Conservation (phyloP, 2,113 vertebrate genomes). For the Suricata suricatta region DNA sequence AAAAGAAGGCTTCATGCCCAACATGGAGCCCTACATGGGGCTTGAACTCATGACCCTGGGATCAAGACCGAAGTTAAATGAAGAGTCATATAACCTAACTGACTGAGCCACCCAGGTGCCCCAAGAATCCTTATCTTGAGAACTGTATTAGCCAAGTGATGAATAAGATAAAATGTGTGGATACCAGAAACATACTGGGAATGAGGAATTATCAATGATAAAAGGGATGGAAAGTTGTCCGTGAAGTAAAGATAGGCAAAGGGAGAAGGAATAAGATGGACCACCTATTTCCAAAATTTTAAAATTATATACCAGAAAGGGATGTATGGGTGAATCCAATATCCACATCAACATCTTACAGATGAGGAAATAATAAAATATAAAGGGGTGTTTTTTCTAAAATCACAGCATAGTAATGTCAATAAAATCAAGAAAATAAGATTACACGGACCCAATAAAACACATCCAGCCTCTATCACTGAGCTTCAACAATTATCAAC, state of each 20-base stretch:
- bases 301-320: conserved; percentile 5
- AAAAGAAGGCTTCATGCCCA: no score
- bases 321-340: neutral
- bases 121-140: neutral
- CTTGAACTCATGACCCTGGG: no score
- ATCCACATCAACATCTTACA: neutral
- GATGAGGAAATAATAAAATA: conserved; percentile 14
- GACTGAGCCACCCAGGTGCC: no score
- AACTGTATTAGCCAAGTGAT: neutral
- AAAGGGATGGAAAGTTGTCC: neutral
- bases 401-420: neutral
- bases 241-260: neutral
- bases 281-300: neutral
- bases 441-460: neutral
- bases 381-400: neutral
- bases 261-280: neutral
- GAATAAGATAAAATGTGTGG: neutral
- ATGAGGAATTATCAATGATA: neutral
- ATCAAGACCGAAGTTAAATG: no score
- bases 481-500: neutral
- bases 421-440: neutral
- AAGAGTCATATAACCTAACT: no score
- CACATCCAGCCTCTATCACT: neutral
- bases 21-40: no score
- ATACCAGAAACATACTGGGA: neutral